Conservation (phyloP, 2,797 vertebrate species). For the Gorsachius magnificus region DNA sequence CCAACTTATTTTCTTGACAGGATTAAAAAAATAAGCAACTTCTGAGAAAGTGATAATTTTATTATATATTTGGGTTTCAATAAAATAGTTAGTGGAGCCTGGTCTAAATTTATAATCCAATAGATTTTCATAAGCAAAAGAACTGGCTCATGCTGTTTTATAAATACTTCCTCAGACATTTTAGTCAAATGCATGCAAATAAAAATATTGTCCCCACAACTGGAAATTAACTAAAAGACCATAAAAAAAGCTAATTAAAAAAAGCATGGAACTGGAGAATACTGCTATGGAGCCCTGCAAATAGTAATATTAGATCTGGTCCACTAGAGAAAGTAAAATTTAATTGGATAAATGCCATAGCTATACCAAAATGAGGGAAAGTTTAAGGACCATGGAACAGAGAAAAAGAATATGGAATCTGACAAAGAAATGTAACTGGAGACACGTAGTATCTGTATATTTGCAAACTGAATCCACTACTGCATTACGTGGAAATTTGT, state of each 20-base stretch:
- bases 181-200: not conserved
- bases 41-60: constrained; percentile 22
- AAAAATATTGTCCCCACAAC: not conserved
- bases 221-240: not conserved
- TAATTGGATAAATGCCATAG: not conserved
- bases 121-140: not conserved
- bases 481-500: not conserved
- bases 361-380: not conserved
- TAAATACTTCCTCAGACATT: not conserved
- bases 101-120: not conserved
- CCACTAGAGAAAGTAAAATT: not conserved
- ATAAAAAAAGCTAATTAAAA: not conserved
- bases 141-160: not conserved
- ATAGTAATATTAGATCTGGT: not conserved
- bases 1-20: not conserved
- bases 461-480: not conserved
- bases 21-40: not conserved
- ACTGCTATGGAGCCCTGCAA: not conserved
- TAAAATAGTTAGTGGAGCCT: not conserved
- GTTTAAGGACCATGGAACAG: not conserved
- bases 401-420: not conserved
- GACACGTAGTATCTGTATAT: not conserved
- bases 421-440: not conserved
- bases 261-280: not conserved
- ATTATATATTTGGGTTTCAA: not conserved